Conservation (phyloP, 2,797 vertebrate genomes). For the Paguma larvata region DNA sequence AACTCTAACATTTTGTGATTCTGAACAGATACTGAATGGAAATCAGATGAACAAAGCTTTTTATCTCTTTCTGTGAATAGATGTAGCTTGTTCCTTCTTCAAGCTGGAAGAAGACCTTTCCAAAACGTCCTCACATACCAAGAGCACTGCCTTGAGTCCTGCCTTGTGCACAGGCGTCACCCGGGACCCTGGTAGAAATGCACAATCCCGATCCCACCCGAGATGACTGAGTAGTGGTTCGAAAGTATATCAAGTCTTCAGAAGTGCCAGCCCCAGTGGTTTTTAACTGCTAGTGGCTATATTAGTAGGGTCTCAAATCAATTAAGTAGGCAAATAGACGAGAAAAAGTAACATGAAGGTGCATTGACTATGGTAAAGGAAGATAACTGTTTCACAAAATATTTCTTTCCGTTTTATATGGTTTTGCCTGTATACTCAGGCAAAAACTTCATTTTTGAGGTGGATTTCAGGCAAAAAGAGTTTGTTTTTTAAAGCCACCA, state of each 20-base stretch:
- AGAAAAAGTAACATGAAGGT: neutral
- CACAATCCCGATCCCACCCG: neutral
- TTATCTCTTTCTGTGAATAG: neutral
- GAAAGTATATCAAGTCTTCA: neutral
- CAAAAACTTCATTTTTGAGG: slow-evolving; percentile 24
- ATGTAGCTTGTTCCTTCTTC: neutral
- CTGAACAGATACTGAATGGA: neutral
- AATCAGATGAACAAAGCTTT: slow-evolving; percentile 25
- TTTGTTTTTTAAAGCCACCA: too few relatives aligned
- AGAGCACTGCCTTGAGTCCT: neutral
- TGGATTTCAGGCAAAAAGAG: neutral
- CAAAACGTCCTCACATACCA: neutral
- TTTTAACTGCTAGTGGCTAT: neutral
- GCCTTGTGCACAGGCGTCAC: neutral
- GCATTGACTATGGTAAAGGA: neutral
- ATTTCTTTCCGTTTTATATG: slow-evolving; percentile 18
- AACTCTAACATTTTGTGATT: neutral
- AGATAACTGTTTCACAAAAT: neutral
- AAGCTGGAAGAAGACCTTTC: neutral
- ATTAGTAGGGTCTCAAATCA: neutral
- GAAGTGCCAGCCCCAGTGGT: neutral
- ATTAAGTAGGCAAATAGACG: neutral
- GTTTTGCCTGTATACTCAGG: neutral
- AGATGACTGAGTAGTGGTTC: neutral
- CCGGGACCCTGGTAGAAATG: neutral